Evolutionary conservation across 1,140 invertebrate species (phyloP).

Genomic region (Pomacea maculata): DNA sequence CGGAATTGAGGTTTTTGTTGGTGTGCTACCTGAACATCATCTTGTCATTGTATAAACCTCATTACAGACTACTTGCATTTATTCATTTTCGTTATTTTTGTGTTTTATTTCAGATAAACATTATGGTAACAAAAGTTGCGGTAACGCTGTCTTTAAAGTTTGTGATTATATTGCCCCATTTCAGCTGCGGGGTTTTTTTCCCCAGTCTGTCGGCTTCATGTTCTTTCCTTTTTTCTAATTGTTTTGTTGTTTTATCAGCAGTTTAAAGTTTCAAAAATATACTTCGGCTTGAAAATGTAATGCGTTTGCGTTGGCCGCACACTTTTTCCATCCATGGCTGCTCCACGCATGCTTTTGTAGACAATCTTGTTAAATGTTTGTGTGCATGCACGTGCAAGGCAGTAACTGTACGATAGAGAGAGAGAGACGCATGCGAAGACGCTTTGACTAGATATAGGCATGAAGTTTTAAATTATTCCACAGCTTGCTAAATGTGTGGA

Average conservation of each 20-base stretch:
- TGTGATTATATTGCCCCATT: background rate
- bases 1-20: background rate
- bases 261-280: background rate
- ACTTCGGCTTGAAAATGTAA: too few species aligned
- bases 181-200: background rate
- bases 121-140: slow-evolving; percentile 13
- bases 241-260: slow-evolving; percentile 4
- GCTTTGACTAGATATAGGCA: too few species aligned
- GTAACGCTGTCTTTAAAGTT: slow-evolving; percentile 9
- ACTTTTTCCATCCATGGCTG: too few species aligned
- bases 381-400: too few species aligned
- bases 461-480: too few species aligned
- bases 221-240: background rate
- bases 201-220: background rate
- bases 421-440: too few species aligned
- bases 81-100: background rate
- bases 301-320: too few species aligned
- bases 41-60: background rate
- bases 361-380: too few species aligned
- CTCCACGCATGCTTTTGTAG: too few species aligned
- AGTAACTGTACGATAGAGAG: too few species aligned
- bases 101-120: slow-evolving; percentile 18
- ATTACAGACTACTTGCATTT: background rate
- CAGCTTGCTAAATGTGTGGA: too few species aligned
- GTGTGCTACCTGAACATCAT: background rate